A percentile compares a stretch with the other conserved stretches of the same genome.
These are phyloP conservation scores for Melangyna quadrimaculata DNA, from an alignment of 2,888 invertebrate species.

Conservation along the genomic window DNA sequence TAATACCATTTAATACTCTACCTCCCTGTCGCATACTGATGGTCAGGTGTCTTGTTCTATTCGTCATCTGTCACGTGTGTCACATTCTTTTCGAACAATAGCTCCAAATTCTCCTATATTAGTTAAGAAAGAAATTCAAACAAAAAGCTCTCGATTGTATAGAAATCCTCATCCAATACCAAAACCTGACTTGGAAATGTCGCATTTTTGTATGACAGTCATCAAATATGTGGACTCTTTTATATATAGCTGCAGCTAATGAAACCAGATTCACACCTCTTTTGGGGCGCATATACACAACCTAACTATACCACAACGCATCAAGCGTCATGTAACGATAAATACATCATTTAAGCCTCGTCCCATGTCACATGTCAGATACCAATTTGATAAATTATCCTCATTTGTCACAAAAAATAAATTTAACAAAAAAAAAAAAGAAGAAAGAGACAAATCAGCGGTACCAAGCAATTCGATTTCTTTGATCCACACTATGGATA, in stretches of 20 bases:
- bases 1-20: slow-evolving; percentile 61
- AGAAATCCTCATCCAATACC: background rate
- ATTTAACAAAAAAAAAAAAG: slow-evolving; percentile 2
- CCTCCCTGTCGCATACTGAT: slow-evolving; percentile 52
- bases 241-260: slow-evolving; percentile 26
- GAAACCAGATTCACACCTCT: slow-evolving; percentile 72
- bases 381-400: slow-evolving; percentile 71
- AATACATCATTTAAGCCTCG: slow-evolving; percentile 70
- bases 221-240: slow-evolving; percentile 45
- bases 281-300: slow-evolving; percentile 1
- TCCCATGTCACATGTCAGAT: slow-evolving; percentile 72
- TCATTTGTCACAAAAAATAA: slow-evolving; percentile 60
- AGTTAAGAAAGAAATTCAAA: background rate
- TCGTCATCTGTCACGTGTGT: slow-evolving; percentile 63
- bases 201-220: slow-evolving; percentile 60
- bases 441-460: background rate
- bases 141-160: slow-evolving; percentile 28
- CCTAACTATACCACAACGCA: slow-evolving; percentile 15
- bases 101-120: slow-evolving; percentile 15
- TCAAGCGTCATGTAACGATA: slow-evolving; percentile 67
- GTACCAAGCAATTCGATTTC: slow-evolving; percentile 59
- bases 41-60: slow-evolving; percentile 62
- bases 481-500: slow-evolving; percentile 65
- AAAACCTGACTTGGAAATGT: slow-evolving; percentile 24
- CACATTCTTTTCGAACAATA: slow-evolving; percentile 53